Conservation (phyloP, 2,797 vertebrate species). For the Galagoides demidoff region DNA sequence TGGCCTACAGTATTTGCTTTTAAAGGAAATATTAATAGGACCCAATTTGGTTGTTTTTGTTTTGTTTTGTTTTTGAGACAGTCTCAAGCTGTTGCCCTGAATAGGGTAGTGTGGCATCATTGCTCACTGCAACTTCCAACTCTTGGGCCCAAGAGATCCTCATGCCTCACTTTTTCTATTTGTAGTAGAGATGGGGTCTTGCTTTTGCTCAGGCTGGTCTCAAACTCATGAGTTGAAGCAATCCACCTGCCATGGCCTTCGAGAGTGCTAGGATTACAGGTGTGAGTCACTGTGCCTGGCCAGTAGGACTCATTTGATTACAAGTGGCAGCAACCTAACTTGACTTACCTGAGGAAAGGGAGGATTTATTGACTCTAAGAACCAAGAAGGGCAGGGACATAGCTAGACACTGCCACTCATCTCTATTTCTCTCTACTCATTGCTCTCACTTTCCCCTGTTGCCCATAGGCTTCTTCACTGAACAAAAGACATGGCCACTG, state of each 20-base stretch:
- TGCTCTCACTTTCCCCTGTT: neutral
- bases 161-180: too few relatives aligned
- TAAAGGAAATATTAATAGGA: neutral
- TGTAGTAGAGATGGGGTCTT: too few relatives aligned
- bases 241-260: too few relatives aligned
- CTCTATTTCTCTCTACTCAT: neutral
- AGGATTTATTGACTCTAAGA: neutral
- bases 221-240: too few relatives aligned
- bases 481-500: neutral
- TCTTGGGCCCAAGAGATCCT: too few relatives aligned
- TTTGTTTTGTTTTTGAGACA: too few relatives aligned
- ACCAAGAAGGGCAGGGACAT: neutral
- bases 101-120: too few relatives aligned
- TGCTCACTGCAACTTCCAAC: too few relatives aligned
- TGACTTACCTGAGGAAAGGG: neutral
- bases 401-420: neutral
- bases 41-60: neutral
- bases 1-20: neutral
- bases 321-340: neutral
- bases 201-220: too few relatives aligned
- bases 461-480: neutral
- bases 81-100: too few relatives aligned
- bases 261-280: too few relatives aligned
- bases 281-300: too few relatives aligned
- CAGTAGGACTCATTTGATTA: neutral